Conservation (phyloP, 2,797 vertebrate species). For the Rhabdomys pumilio region DNA sequence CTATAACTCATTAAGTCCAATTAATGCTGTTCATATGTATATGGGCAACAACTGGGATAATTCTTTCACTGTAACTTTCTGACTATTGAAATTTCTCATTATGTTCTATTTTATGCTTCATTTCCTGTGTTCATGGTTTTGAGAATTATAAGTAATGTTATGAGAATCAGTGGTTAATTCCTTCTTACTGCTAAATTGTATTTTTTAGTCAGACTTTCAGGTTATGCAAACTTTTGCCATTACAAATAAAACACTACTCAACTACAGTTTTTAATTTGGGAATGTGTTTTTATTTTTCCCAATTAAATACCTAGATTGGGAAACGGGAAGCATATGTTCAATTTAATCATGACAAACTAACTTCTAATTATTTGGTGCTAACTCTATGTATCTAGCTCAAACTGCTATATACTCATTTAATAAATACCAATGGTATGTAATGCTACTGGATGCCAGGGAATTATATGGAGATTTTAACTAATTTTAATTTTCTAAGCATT, state of each 20-base stretch:
- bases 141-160: background rate
- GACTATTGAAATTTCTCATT: background rate
- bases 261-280: background rate
- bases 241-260: slow-evolving; percentile 23
- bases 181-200: slow-evolving; percentile 28
- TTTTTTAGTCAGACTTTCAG: slow-evolving; percentile 26
- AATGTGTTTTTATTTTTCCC: slow-evolving; percentile 38
- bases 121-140: slow-evolving; percentile 47
- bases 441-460: background rate
- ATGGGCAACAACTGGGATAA: background rate
- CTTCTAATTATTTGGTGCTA: slow-evolving; percentile 48
- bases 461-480: background rate
- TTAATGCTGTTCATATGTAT: background rate
- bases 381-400: background rate
- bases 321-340: background rate
- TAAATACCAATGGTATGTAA: background rate
- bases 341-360: background rate
- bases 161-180: slow-evolving; percentile 34
- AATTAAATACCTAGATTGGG: background rate
- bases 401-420: slow-evolving; percentile 9
- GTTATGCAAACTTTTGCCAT: background rate
- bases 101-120: background rate
- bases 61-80: background rate
- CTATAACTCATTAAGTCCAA: too few relatives aligned
- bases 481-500: background rate